These are phyloP conservation scores for Desmophyllum pertusum DNA, from an alignment of 92 coral and sea anemone genomes.

Conservation along the genomic window DNA sequence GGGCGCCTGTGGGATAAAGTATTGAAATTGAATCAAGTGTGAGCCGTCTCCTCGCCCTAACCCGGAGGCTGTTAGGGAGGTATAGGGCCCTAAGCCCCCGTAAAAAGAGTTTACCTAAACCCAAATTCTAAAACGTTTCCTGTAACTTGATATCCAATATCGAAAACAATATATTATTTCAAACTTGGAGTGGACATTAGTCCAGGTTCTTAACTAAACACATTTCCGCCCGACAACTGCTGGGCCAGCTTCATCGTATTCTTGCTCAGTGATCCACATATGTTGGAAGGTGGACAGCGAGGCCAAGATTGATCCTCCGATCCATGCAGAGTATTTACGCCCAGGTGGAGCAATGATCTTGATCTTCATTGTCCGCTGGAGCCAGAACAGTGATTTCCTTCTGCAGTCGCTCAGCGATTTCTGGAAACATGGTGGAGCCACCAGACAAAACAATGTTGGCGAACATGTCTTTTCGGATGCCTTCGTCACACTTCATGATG, in stretches of 20 bases:
- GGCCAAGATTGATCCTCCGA: conserved; percentile 72
- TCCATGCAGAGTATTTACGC: conserved; percentile 55
- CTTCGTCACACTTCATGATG: conserved; percentile 61
- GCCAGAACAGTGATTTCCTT: conserved; percentile 54
- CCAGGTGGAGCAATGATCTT: conserved; percentile 63
- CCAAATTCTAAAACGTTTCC: too few relatives aligned
- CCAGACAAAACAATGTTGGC: conserved; percentile 88
- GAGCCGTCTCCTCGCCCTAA: too few relatives aligned
- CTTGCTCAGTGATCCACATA: conserved; percentile 64
- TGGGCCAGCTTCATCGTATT: conserved; percentile 64
- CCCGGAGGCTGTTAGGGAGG: too few relatives aligned
- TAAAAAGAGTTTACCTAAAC: too few relatives aligned
- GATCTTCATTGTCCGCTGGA: conserved; percentile 47
- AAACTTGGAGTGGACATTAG: too few relatives aligned
- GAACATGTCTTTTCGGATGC: conserved; percentile 37
- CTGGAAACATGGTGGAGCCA: conserved; percentile 80
- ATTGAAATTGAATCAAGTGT: too few relatives aligned
- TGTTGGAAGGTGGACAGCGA: conserved; percentile 49
- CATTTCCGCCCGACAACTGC: conserved; percentile 58
- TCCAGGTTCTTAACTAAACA: neutral
- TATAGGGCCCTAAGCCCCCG: too few relatives aligned
- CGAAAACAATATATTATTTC: too few relatives aligned
- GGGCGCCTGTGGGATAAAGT: too few relatives aligned
- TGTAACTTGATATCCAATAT: too few relatives aligned
- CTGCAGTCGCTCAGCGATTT: conserved; percentile 55